Evolutionary conservation across 2,888 invertebrate genomes (phyloP).

Genomic region (Aleiodes leptofemur): DNA sequence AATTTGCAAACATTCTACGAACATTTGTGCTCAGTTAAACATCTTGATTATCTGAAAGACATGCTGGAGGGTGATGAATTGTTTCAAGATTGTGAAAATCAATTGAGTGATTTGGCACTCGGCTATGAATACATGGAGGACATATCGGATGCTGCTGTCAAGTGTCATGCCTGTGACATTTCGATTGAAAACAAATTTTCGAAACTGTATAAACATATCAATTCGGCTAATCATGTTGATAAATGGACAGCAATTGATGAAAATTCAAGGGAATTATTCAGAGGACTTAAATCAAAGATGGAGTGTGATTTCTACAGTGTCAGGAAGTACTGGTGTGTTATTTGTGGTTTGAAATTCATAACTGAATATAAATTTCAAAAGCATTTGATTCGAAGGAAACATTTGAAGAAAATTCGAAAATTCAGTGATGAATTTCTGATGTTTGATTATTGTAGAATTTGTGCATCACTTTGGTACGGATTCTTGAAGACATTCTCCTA

Average conservation of each 20-base stretch:
- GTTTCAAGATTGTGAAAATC: constrained; percentile 49
- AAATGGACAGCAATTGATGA: neutral
- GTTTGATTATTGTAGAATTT: constrained; percentile 49
- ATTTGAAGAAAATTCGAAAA: neutral
- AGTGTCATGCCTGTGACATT: constrained; percentile 57
- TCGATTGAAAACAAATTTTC: constrained; percentile 50
- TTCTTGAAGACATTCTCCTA: constrained; percentile 33
- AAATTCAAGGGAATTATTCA: constrained; percentile 10
- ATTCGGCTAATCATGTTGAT: constrained; percentile 3
- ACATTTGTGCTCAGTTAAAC: too few relatives aligned
- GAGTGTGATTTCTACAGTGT: constrained; percentile 51
- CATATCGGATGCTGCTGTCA: constrained; percentile 49
- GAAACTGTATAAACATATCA: constrained; percentile 38
- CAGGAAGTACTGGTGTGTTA: constrained; percentile 50
- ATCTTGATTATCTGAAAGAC: too few relatives aligned
- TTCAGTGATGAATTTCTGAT: constrained; percentile 27
- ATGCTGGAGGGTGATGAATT: too few relatives aligned
- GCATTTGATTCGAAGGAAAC: constrained; percentile 37
- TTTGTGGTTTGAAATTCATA: neutral
- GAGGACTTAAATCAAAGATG: too few relatives aligned
- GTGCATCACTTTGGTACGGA: constrained; percentile 49
- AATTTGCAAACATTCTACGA: too few relatives aligned
- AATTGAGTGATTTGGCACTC: constrained; percentile 60
- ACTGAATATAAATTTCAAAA: constrained; percentile 35
- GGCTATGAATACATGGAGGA: constrained; percentile 59